Base-by-base conservation (phyloP, 2,113 vertebrate genomes). In the Piaya cayana region DNA sequence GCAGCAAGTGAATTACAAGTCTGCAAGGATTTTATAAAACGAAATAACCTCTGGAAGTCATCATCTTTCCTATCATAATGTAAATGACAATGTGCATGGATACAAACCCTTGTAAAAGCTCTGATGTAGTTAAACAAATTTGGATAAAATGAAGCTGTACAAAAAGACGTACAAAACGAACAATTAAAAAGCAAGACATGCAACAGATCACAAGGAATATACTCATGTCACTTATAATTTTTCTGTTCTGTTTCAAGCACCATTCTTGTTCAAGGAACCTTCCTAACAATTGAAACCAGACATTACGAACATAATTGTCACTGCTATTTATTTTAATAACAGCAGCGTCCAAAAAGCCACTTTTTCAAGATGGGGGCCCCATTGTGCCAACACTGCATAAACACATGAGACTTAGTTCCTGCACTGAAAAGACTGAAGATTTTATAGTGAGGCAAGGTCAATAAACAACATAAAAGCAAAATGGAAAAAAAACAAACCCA, bases 381-480 rank as follows among this genome's bases (percentile, higher is more conserved):
- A 56, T 27, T 78, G 52, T 75, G 47, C 68, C 78, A 93, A 69
- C 1, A 3, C 6, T 64, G 79, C 68, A 75, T 22, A 81, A 93
- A 90, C 71, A 78, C 1, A 0, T 21, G 52, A 71, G 30, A 63
- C 23, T 59, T 70, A 1, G 0, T 80, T 90, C 64, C 75, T 71
- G 37, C 8, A 21, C 79, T 86, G 64, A n/a, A 64, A 39, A 96
- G 90, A 95, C 9, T 8, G 2, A 39, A 96, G 90, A 95, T 11
- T 8, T 1, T 37, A 82, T 83, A 63, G 60, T 32, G 45, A 86
- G 67, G 72, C 55, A n/a, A 43, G 64, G 76, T 67, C 2, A 15
- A 93, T 67, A 92, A 90, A 91, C 49, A 94, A 67, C 86, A 78
- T 55, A 47, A 65, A 89, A 86, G 64, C 17, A 55, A 91, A 87